Percentiles rank a stretch among this genome's conserved stretches.
phyloP scores from a whole-genome alignment of 1,140 invertebrate genomes.

The Brachionus manjavacas region DNA sequence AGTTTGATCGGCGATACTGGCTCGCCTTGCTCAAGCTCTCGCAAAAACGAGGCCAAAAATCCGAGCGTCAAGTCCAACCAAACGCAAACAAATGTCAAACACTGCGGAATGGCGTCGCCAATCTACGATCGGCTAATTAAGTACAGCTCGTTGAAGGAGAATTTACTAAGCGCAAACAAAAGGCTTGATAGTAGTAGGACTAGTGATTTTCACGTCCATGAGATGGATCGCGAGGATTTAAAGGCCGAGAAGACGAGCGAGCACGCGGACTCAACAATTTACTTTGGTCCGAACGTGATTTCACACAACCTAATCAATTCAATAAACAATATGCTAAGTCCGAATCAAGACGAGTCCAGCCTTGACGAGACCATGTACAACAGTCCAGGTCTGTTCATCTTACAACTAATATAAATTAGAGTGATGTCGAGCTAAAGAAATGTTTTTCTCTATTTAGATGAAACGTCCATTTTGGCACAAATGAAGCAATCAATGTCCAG shows the following conservation, averaged over 20 bases:
- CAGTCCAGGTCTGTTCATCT: not conserved
- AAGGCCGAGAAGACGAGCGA: not conserved
- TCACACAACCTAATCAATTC: not conserved
- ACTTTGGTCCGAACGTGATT: not conserved
- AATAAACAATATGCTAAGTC: not conserved
- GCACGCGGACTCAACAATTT: not conserved
- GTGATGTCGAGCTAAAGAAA: not conserved
- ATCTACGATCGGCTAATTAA: not conserved
- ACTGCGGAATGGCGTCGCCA: not conserved
- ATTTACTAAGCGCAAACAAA: not conserved
- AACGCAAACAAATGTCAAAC: not conserved
- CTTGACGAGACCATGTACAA: not conserved
- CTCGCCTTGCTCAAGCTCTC: not conserved
- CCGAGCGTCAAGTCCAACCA: not conserved
- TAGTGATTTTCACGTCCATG: not conserved
- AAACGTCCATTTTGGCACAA: not conserved
- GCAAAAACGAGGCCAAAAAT: not conserved
- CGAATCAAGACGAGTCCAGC: not conserved
- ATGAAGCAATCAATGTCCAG: not conserved
- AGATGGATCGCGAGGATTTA: not conserved
- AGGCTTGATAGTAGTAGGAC: not conserved
- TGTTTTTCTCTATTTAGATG: not conserved
- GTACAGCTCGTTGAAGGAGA: not conserved
- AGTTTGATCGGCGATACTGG: not conserved
- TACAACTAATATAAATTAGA: not conserved